A percentile compares a stretch with the other conserved stretches of the same genome.
phyloP scores from a whole-genome alignment of 2,113 vertebrate genomes.

The Thermophis baileyi region DNA sequence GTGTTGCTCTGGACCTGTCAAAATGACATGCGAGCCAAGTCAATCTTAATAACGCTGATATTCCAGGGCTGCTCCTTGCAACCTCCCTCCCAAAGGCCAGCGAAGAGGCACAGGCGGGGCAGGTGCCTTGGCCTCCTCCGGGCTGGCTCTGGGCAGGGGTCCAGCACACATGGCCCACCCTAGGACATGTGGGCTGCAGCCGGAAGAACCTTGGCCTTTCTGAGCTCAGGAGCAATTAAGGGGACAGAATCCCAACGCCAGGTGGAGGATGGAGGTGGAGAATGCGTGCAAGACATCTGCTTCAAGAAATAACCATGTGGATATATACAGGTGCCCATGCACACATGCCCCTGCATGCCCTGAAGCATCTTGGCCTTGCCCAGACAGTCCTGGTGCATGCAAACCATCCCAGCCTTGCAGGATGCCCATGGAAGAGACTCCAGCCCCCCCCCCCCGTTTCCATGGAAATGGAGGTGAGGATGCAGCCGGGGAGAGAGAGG shows the following conservation, averaged over 20 bases:
- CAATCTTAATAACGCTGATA: slow-evolving; percentile 71
- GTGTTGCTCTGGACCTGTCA: slow-evolving; percentile 78
- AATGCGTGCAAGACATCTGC: not conserved
- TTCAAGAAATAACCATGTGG: not conserved
- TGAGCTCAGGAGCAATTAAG: not conserved
- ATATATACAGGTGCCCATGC: not conserved
- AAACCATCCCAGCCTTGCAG: not conserved
- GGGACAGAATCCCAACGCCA: not conserved
- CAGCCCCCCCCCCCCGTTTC: slow-evolving; percentile 39
- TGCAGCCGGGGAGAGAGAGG: slow-evolving; percentile 25
- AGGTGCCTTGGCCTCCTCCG: not conserved
- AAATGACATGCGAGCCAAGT: slow-evolving; percentile 61
- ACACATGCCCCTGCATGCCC: not conserved
- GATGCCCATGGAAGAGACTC: not conserved
- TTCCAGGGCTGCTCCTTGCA: slow-evolving; percentile 53
- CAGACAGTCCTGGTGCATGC: not conserved
- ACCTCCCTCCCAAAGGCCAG: slow-evolving; percentile 30
- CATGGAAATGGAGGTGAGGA: slow-evolving; percentile 56
- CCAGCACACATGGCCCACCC: not conserved
- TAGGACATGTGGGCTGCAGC: not conserved
- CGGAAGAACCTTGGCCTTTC: not conserved
- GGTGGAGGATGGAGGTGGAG: not conserved
- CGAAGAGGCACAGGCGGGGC: not conserved
- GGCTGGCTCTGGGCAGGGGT: not conserved
- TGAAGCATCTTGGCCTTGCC: not conserved